phyloP scores from a whole-genome alignment of 2,113 vertebrate species.

The Plecotus auritus region DNA sequence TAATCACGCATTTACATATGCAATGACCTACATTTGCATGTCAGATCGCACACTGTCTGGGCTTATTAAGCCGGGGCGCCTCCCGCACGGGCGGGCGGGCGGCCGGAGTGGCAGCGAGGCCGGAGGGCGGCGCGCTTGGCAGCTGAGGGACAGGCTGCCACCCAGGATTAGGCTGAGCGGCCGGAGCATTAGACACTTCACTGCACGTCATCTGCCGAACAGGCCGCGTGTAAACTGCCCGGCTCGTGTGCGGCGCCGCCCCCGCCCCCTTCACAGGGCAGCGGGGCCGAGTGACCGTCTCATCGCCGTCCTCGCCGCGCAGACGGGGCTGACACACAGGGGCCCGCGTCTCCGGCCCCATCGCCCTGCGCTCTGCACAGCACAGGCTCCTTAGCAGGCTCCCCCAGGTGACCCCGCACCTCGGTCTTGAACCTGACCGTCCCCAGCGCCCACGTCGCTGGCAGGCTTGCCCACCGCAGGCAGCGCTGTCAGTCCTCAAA shows the following conservation, averaged over 20 bases:
- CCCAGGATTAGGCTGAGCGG: constrained; percentile 96
- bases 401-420: too few relatives aligned
- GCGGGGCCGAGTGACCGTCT: constrained; percentile 93
- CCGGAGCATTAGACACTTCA: constrained; percentile 99
- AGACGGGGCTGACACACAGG: constrained; percentile 83
- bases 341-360: background rate
- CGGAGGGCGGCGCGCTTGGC: constrained; percentile 93
- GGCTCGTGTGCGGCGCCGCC: constrained; percentile 98
- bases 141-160: constrained; percentile 98
- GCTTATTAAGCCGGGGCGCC: constrained; percentile 96
- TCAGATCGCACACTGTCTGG: constrained; percentile 98
- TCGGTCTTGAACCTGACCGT: too few relatives aligned
- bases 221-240: constrained; percentile 99
- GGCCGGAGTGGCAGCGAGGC: constrained; percentile 92
- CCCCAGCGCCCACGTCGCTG: too few relatives aligned
- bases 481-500: too few relatives aligned
- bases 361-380: constrained; percentile 71
- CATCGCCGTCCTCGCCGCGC: constrained; percentile 88
- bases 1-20: constrained; percentile 99
- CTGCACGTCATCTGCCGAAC: constrained; percentile 99
- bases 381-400: constrained; percentile 17
- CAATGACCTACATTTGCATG: constrained; percentile 99
- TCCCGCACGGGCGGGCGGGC: constrained; percentile 87
- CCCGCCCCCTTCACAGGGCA: constrained; percentile 95
- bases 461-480: background rate